Percentiles rank a stretch among this genome's conserved stretches.
Evolutionary conservation across 2,888 invertebrate genomes (phyloP).

Genomic region (Reticulitermes lucifugus): DNA sequence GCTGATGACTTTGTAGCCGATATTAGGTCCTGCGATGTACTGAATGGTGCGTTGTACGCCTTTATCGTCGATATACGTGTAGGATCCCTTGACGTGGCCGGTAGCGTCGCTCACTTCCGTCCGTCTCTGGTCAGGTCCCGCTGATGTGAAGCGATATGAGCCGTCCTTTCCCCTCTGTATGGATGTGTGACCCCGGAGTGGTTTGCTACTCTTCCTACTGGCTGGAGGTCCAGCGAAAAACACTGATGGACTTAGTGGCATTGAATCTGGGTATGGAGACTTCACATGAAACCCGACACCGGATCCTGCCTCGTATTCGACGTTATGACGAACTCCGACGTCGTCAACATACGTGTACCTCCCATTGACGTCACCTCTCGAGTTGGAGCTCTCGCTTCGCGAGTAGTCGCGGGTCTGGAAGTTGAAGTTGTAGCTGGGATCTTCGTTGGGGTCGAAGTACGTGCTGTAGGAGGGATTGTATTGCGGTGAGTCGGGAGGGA

Average conservation of each 20-base stretch:
- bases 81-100: conserved; percentile 80
- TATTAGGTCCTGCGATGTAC: conserved; percentile 83
- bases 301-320: conserved; percentile 80
- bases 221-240: conserved; percentile 48
- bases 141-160: conserved; percentile 79
- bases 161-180: conserved; percentile 79
- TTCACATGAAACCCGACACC: conserved; percentile 82
- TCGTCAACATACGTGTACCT: conserved; percentile 80
- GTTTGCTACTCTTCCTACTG: conserved; percentile 43
- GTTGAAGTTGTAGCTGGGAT: conserved; percentile 79
- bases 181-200: conserved; percentile 74
- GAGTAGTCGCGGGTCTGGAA: conserved; percentile 76
- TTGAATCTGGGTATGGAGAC: conserved; percentile 74
- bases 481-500: conserved; percentile 57
- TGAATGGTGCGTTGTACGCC: conserved; percentile 81
- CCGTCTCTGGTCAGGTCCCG: conserved; percentile 81
- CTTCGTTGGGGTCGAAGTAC: conserved; percentile 80
- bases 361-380: conserved; percentile 39
- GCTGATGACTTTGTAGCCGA: conserved; percentile 77
- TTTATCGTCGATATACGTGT: conserved; percentile 83
- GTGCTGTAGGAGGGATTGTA: conserved; percentile 74
- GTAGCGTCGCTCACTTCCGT: conserved; percentile 68
- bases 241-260: conserved; percentile 47
- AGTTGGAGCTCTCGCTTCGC: conserved; percentile 74
- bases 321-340: conserved; percentile 80